Evolutionary conservation across 1,140 invertebrate species (phyloP).

Genomic region (Myzus persicae): DNA sequence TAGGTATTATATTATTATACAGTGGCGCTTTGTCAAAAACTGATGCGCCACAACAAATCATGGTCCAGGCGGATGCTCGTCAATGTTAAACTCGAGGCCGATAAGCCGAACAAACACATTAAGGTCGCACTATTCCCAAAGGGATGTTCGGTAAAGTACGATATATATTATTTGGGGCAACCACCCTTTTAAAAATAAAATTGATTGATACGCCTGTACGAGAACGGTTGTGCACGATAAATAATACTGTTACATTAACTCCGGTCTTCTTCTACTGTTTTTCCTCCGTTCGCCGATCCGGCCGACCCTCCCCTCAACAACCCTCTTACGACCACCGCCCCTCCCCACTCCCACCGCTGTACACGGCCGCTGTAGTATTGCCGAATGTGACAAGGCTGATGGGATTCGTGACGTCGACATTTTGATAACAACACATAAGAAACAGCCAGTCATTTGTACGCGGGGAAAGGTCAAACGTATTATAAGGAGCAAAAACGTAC

Average conservation of each 20-base stretch:
- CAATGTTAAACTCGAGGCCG: conserved; percentile 33
- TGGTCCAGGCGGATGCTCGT: conserved; percentile 38
- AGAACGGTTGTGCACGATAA: conserved; percentile 22
- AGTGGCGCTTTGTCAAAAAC: conserved; percentile 20
- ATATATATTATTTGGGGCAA: conserved; percentile 22
- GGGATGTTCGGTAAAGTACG: conserved; percentile 28
- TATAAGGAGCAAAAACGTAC: neutral
- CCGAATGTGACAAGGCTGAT: conserved; percentile 16
- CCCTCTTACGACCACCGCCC: neutral
- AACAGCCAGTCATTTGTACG: conserved; percentile 47
- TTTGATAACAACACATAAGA: conserved; percentile 44
- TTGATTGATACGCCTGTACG: conserved; percentile 34
- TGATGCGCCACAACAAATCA: conserved; percentile 47
- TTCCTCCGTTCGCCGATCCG: neutral
- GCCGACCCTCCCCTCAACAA: neutral
- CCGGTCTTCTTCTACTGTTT: conserved; percentile 3
- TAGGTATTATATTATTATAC: conserved; percentile 5
- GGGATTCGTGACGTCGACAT: conserved; percentile 14
- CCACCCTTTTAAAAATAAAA: conserved; percentile 37
- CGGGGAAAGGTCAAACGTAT: conserved; percentile 11
- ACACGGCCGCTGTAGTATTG: neutral
- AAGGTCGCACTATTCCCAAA: neutral
- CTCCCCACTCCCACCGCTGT: too few relatives aligned
- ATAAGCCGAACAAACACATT: conserved; percentile 55
- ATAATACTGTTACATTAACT: conserved; percentile 36